Percentiles rank a stretch among this genome's conserved stretches.
phyloP scores from a whole-genome alignment of 2,888 invertebrate species.

The Shargacucullia verbasci region DNA sequence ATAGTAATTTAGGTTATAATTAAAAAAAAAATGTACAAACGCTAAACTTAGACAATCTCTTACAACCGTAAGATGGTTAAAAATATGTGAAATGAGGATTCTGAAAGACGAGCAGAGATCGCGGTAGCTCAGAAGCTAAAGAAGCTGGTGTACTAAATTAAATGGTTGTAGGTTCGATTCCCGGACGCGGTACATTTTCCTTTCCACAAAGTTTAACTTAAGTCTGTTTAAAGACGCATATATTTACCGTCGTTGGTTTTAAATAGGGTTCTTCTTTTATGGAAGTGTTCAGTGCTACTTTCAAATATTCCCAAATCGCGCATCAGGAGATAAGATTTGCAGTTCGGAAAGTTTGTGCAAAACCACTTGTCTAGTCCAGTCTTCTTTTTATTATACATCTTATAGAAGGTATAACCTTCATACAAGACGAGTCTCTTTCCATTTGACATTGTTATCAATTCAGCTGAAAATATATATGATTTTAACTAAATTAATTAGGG shows the following conservation, averaged over 20 bases:
- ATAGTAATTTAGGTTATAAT: too few relatives aligned
- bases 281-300: slow-evolving; percentile 17
- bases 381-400: slow-evolving; percentile 3
- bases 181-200: too few relatives aligned
- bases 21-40: too few relatives aligned
- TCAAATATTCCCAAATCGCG: slow-evolving; percentile 9
- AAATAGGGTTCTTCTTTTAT: slow-evolving; percentile 14
- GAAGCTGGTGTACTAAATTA: too few relatives aligned
- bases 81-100: too few relatives aligned
- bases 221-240: slow-evolving; percentile 17
- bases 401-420: slow-evolving; percentile 46
- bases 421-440: slow-evolving; percentile 34
- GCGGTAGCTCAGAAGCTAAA: too few relatives aligned
- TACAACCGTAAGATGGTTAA: too few relatives aligned
- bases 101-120: too few relatives aligned
- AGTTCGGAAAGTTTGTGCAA: slow-evolving; percentile 35
- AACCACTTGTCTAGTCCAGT: slow-evolving; percentile 23
- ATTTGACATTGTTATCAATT: slow-evolving; percentile 42
- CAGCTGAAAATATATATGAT: slow-evolving; percentile 21
- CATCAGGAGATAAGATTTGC: slow-evolving; percentile 28
- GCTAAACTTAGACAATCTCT: too few relatives aligned
- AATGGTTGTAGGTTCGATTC: too few relatives aligned
- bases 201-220: too few relatives aligned
- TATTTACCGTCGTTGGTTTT: slow-evolving; percentile 16
- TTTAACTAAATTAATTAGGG: too few relatives aligned